Evolutionary conservation across 2,888 invertebrate genomes (phyloP).

Genomic region (Sialis lutaria): DNA sequence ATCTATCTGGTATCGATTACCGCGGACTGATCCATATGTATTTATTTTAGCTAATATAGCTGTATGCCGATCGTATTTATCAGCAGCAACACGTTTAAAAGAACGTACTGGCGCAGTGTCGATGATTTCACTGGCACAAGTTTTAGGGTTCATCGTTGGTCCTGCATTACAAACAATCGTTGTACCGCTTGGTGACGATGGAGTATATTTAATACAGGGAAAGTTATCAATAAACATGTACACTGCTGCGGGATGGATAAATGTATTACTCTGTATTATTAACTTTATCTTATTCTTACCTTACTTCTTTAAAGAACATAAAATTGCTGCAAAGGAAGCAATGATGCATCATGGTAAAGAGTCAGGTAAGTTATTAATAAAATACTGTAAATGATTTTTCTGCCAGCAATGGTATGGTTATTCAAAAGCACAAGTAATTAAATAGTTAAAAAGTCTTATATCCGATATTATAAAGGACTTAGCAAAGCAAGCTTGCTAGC

Average conservation of each 20-base stretch:
- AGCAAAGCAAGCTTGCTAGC: too few relatives aligned
- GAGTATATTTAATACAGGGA: conserved; percentile 31
- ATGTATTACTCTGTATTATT: conserved; percentile 51
- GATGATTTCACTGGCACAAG: conserved; percentile 69
- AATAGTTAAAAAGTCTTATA: too few relatives aligned
- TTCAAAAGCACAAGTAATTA: too few relatives aligned
- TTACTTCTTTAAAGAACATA: conserved; percentile 52
- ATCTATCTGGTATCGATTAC: too few relatives aligned
- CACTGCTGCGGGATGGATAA: conserved; percentile 74
- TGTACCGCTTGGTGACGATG: conserved; percentile 56
- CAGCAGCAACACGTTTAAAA: conserved; percentile 60
- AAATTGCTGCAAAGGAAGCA: conserved; percentile 63
- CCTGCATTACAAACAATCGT: conserved; percentile 69
- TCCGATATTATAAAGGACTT: too few relatives aligned
- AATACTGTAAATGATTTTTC: not conserved
- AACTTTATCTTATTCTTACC: conserved; percentile 63
- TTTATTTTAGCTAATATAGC: conserved; percentile 55
- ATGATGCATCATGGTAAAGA: conserved; percentile 55
- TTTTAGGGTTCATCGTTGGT: conserved; percentile 72
- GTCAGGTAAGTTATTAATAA: conserved; percentile 25
- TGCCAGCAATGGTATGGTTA: not conserved
- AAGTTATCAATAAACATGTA: conserved; percentile 64
- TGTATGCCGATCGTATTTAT: conserved; percentile 67
- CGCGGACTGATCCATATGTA: not conserved
- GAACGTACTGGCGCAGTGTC: conserved; percentile 74